Evolutionary conservation across 2,888 invertebrate species (phyloP), one percentile per base, ranked within the genome.

Genomic region (Melanotus villosus): DNA sequence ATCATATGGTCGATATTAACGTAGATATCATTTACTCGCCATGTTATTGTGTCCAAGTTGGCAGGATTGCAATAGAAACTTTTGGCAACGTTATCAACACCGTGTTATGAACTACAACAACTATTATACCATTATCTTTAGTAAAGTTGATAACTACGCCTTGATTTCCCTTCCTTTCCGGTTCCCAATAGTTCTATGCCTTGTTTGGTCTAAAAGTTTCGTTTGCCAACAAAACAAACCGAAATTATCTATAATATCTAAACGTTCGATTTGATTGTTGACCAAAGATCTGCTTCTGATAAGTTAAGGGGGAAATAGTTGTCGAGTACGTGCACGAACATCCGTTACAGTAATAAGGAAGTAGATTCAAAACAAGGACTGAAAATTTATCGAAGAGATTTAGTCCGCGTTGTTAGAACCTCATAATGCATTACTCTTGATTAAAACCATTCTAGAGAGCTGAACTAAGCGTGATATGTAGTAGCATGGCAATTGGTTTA

Each of bases 41-140:
- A 58, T 38, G 41, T 58, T 65, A 59, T 58, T 47, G 58, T 50
- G 64, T 65, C 59, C 41, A 65, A 69, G 52, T 69, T 69, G 65
- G 65, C 60, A 65, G 59, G 57, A 65, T 14, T 65, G 69, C 36
- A 60, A 67, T 67, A 60, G 52, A 65, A 69, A 69, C 65, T 69
- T 68, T 69, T 62, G 65, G 65, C 60, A 60, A 23, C 50, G 65
- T 45, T 65, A 65, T 69, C 69, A 65, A 56, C 65, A 41, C 59
- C 45, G 36, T 45, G 56, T 65, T 68, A 65, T 60, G 47, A 69
- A 69, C 65, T 60, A 56, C 43, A 50, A 57, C 50, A 36, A 57
- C 69, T 41, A 63, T 54, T 54, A 19, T 18, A 14, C 54, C 62
- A 64, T 69, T 69, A 69, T 65, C 69, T 65, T 59, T 36, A 56